Conservation (phyloP, 2,888 invertebrate genomes). For the Torymus tubicola region DNA sequence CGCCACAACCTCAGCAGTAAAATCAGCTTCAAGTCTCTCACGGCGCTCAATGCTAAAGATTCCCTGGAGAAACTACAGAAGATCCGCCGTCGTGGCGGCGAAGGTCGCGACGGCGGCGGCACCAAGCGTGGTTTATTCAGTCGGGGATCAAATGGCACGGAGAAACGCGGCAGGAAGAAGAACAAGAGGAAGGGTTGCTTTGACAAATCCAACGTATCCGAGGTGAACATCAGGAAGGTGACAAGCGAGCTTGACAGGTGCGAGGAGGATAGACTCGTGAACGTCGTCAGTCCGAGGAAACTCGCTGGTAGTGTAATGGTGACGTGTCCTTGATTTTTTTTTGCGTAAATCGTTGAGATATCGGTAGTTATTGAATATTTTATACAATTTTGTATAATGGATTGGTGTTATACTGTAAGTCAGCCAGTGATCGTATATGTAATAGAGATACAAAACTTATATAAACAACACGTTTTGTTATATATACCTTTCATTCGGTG, state of each 20-base stretch:
- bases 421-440: too few relatives aligned
- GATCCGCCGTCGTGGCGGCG: constrained; percentile 27
- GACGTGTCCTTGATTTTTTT: not conserved
- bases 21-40: constrained; percentile 57
- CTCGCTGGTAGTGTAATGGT: not conserved
- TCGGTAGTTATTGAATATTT: too few relatives aligned
- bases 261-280: constrained; percentile 27
- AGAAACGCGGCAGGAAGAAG: constrained; percentile 41
- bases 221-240: constrained; percentile 37
- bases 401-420: too few relatives aligned
- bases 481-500: too few relatives aligned
- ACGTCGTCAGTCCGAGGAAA: constrained; percentile 23
- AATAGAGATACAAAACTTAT: too few relatives aligned
- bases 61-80: constrained; percentile 58
- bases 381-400: too few relatives aligned
- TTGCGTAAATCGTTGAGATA: not conserved
- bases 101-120: not conserved
- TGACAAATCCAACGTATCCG: constrained; percentile 45
- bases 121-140: constrained; percentile 16
- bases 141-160: not conserved
- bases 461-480: too few relatives aligned
- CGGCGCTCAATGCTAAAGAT: constrained; percentile 50
- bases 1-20: constrained; percentile 8
- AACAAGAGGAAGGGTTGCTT: constrained; percentile 23
- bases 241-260: constrained; percentile 9